These are phyloP conservation scores for Cantharis rufa DNA, from an alignment of 2,888 invertebrate species.

Conservation along the genomic window DNA sequence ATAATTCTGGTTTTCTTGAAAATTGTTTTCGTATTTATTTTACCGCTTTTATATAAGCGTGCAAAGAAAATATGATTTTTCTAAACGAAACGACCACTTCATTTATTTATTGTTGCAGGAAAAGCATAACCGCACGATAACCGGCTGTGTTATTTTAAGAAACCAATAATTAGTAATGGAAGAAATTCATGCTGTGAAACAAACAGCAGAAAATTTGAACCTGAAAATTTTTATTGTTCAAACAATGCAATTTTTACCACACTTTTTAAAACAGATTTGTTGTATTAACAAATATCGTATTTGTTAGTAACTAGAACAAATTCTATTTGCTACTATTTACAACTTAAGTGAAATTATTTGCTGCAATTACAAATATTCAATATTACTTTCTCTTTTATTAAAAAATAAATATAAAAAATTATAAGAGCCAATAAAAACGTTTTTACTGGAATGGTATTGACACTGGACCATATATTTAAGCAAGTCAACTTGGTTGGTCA, in stretches of 20 bases:
- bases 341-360: too few relatives aligned
- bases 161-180: background rate
- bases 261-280: too few relatives aligned
- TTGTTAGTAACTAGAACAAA: too few relatives aligned
- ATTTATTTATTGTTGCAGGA: background rate
- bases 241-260: too few relatives aligned
- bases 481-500: background rate
- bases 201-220: background rate
- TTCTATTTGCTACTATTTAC: too few relatives aligned
- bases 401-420: too few relatives aligned
- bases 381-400: too few relatives aligned
- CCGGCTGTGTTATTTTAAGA: background rate
- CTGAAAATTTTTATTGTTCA: too few relatives aligned
- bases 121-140: background rate
- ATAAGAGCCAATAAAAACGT: too few relatives aligned
- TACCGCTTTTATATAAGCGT: background rate
- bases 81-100: background rate
- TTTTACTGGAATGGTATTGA: background rate
- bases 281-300: too few relatives aligned
- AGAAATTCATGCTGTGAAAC: background rate
- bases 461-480: background rate
- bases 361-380: too few relatives aligned
- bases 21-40: background rate
- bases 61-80: background rate
- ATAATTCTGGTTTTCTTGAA: background rate